These are phyloP conservation scores for Eidolon helvum DNA, from an alignment of 2,113 vertebrate genomes.

Conservation along the genomic window DNA sequence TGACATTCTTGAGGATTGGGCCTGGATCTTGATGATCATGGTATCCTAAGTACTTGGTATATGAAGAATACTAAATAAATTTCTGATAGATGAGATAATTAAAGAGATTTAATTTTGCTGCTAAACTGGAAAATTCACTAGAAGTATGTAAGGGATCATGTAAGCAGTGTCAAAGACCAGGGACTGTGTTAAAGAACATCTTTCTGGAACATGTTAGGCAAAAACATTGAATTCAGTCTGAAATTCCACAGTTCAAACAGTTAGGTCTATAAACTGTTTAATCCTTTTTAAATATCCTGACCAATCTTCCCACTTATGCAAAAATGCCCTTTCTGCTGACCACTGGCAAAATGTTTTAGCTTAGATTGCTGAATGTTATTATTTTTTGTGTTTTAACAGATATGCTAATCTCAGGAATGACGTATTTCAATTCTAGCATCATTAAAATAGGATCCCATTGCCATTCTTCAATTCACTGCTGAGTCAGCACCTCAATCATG, in stretches of 20 bases:
- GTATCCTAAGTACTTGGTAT: background rate
- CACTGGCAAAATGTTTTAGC: conserved; percentile 20
- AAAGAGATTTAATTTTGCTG: background rate
- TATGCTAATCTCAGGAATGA: conserved; percentile 58
- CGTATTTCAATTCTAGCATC: conserved; percentile 45
- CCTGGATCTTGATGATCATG: background rate
- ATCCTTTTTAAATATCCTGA: background rate
- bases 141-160: background rate
- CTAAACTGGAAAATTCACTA: background rate
- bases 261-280: background rate
- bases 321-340: conserved; percentile 41
- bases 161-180: background rate
- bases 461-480: conserved; percentile 57
- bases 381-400: background rate
- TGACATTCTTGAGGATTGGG: background rate
- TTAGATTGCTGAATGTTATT: background rate
- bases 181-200: background rate
- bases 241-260: background rate
- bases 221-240: background rate
- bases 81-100: background rate
- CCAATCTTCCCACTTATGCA: background rate
- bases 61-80: background rate
- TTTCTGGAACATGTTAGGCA: background rate
- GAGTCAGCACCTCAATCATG: conserved; percentile 68
- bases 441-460: conserved; percentile 64